Evolutionary conservation across 2,888 invertebrate species (phyloP).

Genomic region (Alviniconcha strummeri): DNA sequence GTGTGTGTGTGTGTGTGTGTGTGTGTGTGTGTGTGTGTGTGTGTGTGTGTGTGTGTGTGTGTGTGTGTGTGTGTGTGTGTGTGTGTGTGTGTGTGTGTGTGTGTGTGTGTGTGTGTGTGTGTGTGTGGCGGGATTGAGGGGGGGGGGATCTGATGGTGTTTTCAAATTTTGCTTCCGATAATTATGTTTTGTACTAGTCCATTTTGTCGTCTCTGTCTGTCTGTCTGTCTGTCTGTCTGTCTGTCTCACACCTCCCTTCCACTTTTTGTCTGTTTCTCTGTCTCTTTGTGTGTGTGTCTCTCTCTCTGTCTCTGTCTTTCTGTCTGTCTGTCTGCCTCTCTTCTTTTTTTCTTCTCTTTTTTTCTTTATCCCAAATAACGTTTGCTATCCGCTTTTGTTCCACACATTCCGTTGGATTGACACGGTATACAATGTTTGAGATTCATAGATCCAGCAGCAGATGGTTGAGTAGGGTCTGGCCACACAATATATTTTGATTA

Average conservation of each 20-base stretch:
- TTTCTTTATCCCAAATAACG: not conserved
- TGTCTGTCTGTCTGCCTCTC: not conserved
- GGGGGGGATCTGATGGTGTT: not conserved
- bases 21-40: conserved; percentile 6
- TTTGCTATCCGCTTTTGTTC: not conserved
- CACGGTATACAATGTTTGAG: no score
- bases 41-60: conserved; percentile 6
- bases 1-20: conserved; percentile 4
- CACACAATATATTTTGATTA: not conserved
- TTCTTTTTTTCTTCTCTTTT: not conserved
- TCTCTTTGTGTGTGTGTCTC: not conserved
- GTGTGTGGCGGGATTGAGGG: not conserved
- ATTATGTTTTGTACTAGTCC: not conserved
- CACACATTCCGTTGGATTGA: not conserved
- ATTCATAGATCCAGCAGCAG: no score
- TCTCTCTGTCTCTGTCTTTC: not conserved
- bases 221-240: conserved; percentile 8
- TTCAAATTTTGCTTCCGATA: not conserved
- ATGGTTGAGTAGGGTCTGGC: no score
- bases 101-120: conserved; percentile 3
- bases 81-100: conserved; percentile 6
- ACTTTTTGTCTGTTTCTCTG: not conserved
- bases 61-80: conserved; percentile 6
- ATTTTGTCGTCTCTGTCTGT: not conserved
- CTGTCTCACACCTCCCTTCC: not conserved